Evolutionary conservation across 1,140 invertebrate genomes (phyloP), one percentile per base, ranked within the genome.

Genomic region (Trichogramma pretiosum): DNA sequence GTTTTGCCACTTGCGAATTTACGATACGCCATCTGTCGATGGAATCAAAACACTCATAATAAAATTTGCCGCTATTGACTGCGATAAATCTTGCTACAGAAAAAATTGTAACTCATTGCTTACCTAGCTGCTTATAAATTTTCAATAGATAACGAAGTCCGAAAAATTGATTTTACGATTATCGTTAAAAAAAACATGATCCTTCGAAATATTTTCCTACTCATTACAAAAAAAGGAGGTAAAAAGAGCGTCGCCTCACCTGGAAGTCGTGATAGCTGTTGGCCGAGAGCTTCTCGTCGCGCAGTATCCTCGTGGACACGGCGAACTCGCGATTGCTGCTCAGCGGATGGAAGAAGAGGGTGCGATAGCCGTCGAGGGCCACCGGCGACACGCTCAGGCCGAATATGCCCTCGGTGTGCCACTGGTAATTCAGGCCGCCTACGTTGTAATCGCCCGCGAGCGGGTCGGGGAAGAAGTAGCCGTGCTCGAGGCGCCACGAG

Each of bases 351-450:
- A 89, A 88, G 61, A 82, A 85, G 8, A 88, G 62, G 0, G 78
- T 81, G 48, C 82, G 76, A 54, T 71, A 84, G 26, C 83, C 84
- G 54, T 84, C 79, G 14, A 64, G 49, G 1, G 77, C 72, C 9
- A 77, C 62, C 1, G 84, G 79, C 0, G 84, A 80, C 3, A 87
- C 59, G 1, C 80, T 77, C 65, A 89, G 82, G 1, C 85, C 85
- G 51, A 89, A 89, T 35, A 89, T 84, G 5, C 85, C 86, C 65
- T 89, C 86, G 36, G 80, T 77, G 5, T 74, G 76, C 86, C 85
- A 89, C 64, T 88, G 84, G 73, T 87, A 89, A 59, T 87, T 87
- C 1, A 88, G 61, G 3, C 84, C 84, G 5, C 77, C 82, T 32
- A 87, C 81, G 55, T 84, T 86, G 63, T 83, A 88, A 59, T 87